Conservation (phyloP, 2,113 vertebrate genomes). For the Saimiri boliviensis region DNA sequence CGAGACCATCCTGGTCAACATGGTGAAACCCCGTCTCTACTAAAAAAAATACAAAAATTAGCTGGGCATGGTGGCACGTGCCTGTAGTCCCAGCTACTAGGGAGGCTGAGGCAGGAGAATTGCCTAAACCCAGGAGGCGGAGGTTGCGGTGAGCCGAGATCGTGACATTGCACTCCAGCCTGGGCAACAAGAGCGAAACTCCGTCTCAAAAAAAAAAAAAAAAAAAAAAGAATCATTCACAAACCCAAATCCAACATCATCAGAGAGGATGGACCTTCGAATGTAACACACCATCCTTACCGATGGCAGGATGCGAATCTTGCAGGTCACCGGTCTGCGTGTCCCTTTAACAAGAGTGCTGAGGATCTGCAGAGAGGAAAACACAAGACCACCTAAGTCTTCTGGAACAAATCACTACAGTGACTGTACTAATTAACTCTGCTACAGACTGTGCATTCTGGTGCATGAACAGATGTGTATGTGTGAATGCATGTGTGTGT, state of each 20-base stretch:
- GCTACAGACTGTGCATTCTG: not conserved
- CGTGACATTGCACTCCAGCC: too few relatives aligned
- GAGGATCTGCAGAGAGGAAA: conserved; percentile 88
- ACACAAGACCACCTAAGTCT: not conserved
- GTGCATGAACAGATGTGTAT: not conserved
- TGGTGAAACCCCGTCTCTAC: too few relatives aligned
- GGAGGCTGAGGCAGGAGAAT: too few relatives aligned
- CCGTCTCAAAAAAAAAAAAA: too few relatives aligned
- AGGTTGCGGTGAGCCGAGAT: too few relatives aligned
- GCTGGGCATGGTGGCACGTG: too few relatives aligned
- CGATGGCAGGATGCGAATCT: conserved; percentile 95
- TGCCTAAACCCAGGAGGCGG: too few relatives aligned
- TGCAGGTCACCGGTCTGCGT: conserved; percentile 94
- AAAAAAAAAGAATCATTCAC: conserved; percentile 32
- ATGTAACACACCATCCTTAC: conserved; percentile 82
- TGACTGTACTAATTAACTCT: not conserved
- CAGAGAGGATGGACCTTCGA: conserved; percentile 2
- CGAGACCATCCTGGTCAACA: too few relatives aligned
- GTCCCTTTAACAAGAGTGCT: conserved; percentile 92
- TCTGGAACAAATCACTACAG: not conserved
- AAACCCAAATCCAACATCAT: not conserved
- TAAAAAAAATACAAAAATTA: too few relatives aligned
- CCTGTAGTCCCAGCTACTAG: too few relatives aligned
- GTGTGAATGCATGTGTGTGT: not conserved
- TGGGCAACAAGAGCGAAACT: too few relatives aligned